phyloP scores from a whole-genome alignment of 2,797 vertebrate genomes.

The Falco rusticolus region DNA sequence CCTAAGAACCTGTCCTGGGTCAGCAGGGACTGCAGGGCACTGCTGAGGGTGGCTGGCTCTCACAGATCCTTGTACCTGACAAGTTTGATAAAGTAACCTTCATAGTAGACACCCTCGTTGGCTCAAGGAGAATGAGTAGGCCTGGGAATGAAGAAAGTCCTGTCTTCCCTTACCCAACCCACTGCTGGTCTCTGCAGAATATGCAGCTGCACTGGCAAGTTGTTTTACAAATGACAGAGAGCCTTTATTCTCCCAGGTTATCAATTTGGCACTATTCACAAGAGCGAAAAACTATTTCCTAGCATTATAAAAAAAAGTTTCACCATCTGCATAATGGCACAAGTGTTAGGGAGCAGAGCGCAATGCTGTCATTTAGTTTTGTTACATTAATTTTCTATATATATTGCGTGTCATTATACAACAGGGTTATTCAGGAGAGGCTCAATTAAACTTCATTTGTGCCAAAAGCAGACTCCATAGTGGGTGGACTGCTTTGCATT shows the following conservation, averaged over 20 bases:
- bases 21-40: neutral
- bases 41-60: neutral
- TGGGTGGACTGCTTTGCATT: neutral
- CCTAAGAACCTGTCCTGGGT: neutral
- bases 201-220: neutral
- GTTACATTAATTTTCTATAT: neutral
- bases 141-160: slow-evolving; percentile 8
- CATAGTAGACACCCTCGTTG: neutral
- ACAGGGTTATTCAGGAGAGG: neutral
- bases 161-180: neutral
- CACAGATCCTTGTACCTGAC: neutral
- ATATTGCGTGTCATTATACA: neutral
- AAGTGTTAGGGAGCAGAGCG: neutral
- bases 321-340: neutral
- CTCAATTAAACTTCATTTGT: neutral
- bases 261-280: slow-evolving; percentile 41
- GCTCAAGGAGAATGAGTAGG: neutral
- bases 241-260: neutral
- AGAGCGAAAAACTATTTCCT: neutral
- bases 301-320: neutral
- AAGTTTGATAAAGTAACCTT: neutral
- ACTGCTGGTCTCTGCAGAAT: neutral
- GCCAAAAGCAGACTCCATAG: neutral
- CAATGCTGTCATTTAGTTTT: neutral
- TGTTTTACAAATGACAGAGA: neutral